phyloP scores from a whole-genome alignment of 2,888 invertebrate species.

The Vannuccia rotundouncinata region DNA sequence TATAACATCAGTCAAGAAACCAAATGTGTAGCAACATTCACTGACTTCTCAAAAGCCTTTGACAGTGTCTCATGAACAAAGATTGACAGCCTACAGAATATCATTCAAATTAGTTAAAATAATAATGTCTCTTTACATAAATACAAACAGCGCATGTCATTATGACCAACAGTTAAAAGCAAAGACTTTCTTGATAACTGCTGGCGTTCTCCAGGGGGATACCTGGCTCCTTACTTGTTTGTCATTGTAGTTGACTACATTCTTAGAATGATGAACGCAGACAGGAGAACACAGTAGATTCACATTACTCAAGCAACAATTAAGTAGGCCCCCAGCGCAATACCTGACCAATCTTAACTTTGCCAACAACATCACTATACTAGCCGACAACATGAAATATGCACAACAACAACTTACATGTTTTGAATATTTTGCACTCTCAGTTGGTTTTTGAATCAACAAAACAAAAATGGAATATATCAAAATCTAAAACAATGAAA shows the following conservation, averaged over 20 bases:
- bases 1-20: slow-evolving; percentile 11
- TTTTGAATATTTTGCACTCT: not conserved
- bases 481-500: not conserved
- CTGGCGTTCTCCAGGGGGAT: not conserved
- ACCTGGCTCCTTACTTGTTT: not conserved
- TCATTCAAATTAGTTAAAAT: not conserved
- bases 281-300: not conserved
- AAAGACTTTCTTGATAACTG: not conserved
- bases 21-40: not conserved
- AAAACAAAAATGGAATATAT: not conserved
- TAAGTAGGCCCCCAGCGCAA: not conserved
- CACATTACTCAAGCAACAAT: not conserved
- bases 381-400: not conserved
- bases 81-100: not conserved
- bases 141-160: not conserved
- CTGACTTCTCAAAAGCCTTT: slow-evolving; percentile 11
- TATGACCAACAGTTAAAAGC: not conserved
- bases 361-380: not conserved
- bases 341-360: not conserved
- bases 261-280: not conserved
- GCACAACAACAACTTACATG: not conserved
- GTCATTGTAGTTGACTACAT: not conserved
- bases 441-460: slow-evolving; percentile 13
- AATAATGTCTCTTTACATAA: not conserved
- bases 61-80: slow-evolving; percentile 16